Evolutionary conservation across 2,888 invertebrate species (phyloP).

Genomic region (Epicampocera succincta): DNA sequence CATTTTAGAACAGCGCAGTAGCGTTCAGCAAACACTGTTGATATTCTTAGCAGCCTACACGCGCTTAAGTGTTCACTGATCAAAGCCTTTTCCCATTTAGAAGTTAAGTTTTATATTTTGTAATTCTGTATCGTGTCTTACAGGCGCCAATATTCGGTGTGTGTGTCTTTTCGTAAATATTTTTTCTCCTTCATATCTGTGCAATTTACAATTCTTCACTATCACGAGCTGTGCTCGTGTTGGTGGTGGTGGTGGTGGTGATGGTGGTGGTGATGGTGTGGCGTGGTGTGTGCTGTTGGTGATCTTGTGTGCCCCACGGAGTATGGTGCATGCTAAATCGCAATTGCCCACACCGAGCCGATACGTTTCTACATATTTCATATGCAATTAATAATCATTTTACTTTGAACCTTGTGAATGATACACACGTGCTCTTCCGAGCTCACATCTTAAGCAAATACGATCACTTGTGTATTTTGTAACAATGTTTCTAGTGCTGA

Average conservation of each 20-base stretch:
- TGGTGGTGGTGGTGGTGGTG: not conserved
- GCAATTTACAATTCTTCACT: slow-evolving; percentile 49
- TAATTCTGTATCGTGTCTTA: slow-evolving; percentile 59
- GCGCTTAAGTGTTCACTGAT: slow-evolving; percentile 51
- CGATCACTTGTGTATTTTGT: slow-evolving; percentile 9
- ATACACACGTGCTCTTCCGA: slow-evolving; percentile 62
- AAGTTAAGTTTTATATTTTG: slow-evolving; percentile 52
- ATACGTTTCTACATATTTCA: slow-evolving; percentile 51
- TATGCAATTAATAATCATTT: slow-evolving; percentile 63
- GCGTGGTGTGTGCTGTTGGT: slow-evolving; percentile 29
- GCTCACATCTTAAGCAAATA: slow-evolving; percentile 33
- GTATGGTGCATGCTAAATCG: slow-evolving; percentile 66
- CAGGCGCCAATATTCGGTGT: slow-evolving; percentile 63
- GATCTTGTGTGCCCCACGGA: slow-evolving; percentile 52
- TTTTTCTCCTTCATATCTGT: slow-evolving; percentile 8
- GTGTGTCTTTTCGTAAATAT: slow-evolving; percentile 35
- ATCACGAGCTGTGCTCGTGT: too few relatives aligned
- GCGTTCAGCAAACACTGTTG: slow-evolving; percentile 5
- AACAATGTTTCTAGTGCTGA: slow-evolving; percentile 27
- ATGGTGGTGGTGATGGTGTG: too few relatives aligned
- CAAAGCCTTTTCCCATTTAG: slow-evolving; percentile 35
- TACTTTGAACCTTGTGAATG: slow-evolving; percentile 59
- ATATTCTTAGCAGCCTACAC: slow-evolving; percentile 57
- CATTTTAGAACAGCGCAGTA: slow-evolving; percentile 34
- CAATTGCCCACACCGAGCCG: slow-evolving; percentile 63